These are phyloP conservation scores for Lutraria rhynchaena DNA, from an alignment of 1,140 invertebrate species.

Conservation along the genomic window DNA sequence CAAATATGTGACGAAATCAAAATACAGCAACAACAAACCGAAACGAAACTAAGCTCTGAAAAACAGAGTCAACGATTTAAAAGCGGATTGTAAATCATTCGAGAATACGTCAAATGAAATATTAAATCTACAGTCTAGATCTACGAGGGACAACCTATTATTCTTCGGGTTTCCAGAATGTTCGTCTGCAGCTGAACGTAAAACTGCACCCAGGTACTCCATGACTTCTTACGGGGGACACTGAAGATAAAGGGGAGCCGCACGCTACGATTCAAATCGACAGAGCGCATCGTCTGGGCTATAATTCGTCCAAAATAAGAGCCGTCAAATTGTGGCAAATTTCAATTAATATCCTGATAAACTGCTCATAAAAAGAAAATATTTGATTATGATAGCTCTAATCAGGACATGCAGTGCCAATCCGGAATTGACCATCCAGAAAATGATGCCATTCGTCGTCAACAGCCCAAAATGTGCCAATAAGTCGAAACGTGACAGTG, in stretches of 20 bases:
- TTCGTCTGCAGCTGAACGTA: neutral
- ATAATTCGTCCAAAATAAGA: neutral
- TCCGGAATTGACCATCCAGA: neutral
- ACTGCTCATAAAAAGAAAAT: neutral
- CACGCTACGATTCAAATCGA: neutral
- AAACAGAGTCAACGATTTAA: neutral
- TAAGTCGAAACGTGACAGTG: neutral
- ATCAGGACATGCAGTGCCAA: neutral
- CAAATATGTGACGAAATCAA: neutral
- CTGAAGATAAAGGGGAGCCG: neutral
- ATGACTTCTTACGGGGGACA: neutral
- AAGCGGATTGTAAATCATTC: neutral
- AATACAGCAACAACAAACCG: neutral
- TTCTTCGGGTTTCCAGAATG: conserved; percentile 8
- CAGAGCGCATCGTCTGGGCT: conserved; percentile 3
- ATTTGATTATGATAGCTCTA: neutral
- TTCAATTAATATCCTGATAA: conserved; percentile 10
- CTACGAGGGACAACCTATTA: conserved; percentile 5
- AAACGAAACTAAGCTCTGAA: neutral
- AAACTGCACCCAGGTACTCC: neutral
- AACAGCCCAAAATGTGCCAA: neutral
- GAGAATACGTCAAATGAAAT: neutral
- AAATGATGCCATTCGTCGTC: neutral
- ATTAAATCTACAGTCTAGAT: neutral
- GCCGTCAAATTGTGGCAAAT: conserved; percentile 3